Evolutionary conservation across 2,797 vertebrate species (phyloP), one percentile per base, ranked within the genome.

Genomic region (Thunnus albacares): DNA sequence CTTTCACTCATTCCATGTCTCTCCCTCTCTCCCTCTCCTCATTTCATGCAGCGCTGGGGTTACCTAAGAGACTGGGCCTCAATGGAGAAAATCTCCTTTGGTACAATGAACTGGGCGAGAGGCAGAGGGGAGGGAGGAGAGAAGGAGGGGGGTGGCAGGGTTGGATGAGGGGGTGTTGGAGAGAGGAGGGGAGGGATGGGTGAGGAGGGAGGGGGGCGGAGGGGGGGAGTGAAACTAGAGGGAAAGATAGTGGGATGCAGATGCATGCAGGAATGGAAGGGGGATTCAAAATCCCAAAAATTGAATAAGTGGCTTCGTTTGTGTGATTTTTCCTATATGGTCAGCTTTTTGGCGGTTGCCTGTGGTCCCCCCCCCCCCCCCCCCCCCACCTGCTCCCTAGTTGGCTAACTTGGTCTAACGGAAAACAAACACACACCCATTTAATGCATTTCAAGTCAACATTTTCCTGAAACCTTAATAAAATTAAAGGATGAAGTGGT

Each of bases 61-160:
- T 95, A 94, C 95, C 96, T 96, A 96, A 96, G 96, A 96, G 95
- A 96, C 93, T 95, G 90, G 91, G 94, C 92, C 94, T 96, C 94
- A 96, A 96, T 96, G 93, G 95, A 96, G 96, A 96, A 95, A 96
- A 96, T 96, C 95, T 96, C 92, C 92, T 94, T 90, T 93, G 92
- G 93, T 94, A 96, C 95, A 96, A 96, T 96, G 94, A 95, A 92
- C 82, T 90, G 90, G 89, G 91, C 69, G 85, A 94, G 92, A 91
- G 90, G 88, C 87, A 91, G 84, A 82, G 87, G 77, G 86, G 88
- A 77, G 80, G 83, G 76, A 59, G 28, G 41, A 75, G 82, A 28
- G 43, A 51, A 53, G 77, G 33, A 53, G 77, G 58, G 53, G 75
- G 9, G 38, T 10, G 10, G 17, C 63, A 56, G 67, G 81, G 64